Percentiles rank a stretch among this genome's conserved stretches.
phyloP scores from a whole-genome alignment of 2,113 vertebrate genomes.

The Sigmodon hispidus region DNA sequence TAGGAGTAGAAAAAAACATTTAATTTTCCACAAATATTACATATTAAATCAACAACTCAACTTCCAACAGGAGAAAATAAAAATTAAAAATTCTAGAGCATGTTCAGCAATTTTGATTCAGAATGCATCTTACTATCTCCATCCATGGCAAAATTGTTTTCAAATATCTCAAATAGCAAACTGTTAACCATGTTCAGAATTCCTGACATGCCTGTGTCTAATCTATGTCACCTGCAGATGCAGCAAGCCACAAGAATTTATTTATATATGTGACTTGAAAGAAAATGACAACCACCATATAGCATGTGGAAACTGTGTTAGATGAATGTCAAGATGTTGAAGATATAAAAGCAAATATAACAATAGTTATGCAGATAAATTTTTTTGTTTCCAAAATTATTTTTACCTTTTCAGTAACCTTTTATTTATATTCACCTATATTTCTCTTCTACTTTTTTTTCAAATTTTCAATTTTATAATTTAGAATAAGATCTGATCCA shows the following conservation, averaged over 20 bases:
- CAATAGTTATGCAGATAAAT: not conserved
- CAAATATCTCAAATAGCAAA: not conserved
- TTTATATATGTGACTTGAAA: not conserved
- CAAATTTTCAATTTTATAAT: not conserved
- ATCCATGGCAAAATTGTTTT: not conserved
- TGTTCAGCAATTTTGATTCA: not conserved
- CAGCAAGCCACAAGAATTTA: accelerated
- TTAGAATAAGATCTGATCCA: not conserved
- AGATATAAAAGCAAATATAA: not conserved
- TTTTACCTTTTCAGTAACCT: not conserved
- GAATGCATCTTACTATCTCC: not conserved
- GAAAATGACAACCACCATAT: not conserved
- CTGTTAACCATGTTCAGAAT: not conserved
- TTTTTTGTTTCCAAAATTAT: not conserved
- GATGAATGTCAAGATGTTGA: not conserved
- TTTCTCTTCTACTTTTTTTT: not conserved
- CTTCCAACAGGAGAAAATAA: not conserved
- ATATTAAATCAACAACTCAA: not conserved
- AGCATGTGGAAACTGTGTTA: not conserved
- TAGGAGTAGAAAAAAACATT: slow-evolving; percentile 55
- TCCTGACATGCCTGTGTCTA: too few relatives aligned
- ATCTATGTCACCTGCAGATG: not conserved
- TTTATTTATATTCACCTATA: not conserved
- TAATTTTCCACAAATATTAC: not conserved
- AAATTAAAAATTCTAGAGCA: not conserved